Evolutionary conservation across 2,113 vertebrate species (phyloP).

Genomic region (Sorex araneus): DNA sequence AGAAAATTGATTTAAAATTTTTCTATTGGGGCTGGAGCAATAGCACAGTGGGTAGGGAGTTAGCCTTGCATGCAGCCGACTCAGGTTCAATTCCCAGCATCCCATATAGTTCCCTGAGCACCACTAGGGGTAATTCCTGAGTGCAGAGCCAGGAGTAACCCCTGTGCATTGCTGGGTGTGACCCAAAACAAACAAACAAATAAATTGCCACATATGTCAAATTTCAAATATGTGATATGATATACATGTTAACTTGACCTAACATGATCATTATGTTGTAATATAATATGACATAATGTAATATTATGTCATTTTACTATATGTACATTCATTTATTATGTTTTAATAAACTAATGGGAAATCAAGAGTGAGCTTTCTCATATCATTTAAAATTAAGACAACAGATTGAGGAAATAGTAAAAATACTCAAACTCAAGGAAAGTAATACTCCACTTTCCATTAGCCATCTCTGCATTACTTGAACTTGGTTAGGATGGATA

Average conservation of each 20-base stretch:
- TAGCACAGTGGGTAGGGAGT: no score
- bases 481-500: background rate
- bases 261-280: background rate
- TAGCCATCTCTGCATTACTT: background rate
- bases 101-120: no score
- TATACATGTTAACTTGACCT: background rate
- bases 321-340: background rate
- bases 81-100: no score
- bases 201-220: no score
- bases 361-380: background rate
- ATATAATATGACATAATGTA: background rate
- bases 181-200: no score
- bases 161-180: no score
- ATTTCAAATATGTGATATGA: background rate
- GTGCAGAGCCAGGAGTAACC: no score
- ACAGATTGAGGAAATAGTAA: background rate
- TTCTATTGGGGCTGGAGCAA: no score
- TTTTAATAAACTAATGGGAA: background rate
- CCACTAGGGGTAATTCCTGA: no score
- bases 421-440: background rate
- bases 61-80: no score
- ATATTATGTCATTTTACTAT: background rate
- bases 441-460: background rate
- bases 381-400: background rate
- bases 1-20: no score